Evolutionary conservation across 37 sponge, comb jelly and placozoan species (phyloP).

Genomic region (Eunapius fragilis): DNA sequence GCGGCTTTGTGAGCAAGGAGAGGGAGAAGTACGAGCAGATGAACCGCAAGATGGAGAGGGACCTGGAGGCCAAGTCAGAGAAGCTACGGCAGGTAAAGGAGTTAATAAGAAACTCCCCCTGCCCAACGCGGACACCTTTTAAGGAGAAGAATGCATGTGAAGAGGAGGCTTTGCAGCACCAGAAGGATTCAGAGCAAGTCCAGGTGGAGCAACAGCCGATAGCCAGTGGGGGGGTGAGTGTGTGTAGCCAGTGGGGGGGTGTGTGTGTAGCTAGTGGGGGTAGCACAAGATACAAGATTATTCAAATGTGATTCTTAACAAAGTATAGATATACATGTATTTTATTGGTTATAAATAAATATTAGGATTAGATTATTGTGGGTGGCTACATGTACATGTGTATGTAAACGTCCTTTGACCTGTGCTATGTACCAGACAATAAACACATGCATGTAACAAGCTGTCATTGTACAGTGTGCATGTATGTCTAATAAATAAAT

Average conservation of each 20-base stretch:
- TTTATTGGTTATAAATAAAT: too few species aligned
- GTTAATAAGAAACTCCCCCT: conserved; percentile 37
- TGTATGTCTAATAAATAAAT: too few species aligned
- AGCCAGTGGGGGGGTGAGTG: not conserved
- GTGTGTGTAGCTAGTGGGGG: too few species aligned
- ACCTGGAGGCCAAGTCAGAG: conserved; percentile 32
- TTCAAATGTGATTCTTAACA: too few species aligned
- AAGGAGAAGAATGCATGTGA: not conserved
- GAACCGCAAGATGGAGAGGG: conserved; percentile 48
- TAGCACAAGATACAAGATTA: too few species aligned
- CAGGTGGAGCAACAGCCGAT: not conserved
- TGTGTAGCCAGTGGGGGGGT: too few species aligned
- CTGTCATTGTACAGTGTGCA: too few species aligned
- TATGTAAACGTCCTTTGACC: too few species aligned
- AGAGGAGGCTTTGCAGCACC: not conserved
- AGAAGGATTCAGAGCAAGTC: not conserved
- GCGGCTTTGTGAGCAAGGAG: conserved; percentile 71
- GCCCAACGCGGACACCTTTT: not conserved
- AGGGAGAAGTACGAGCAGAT: conserved; percentile 71
- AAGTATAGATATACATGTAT: too few species aligned
- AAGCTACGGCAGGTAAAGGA: conserved; percentile 60
- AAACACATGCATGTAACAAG: too few species aligned
- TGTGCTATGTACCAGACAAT: too few species aligned
- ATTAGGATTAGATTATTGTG: not conserved
- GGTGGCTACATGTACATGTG: too few species aligned